Evolutionary conservation across 2,888 invertebrate species (phyloP).

Genomic region (Rhamphomyia laevipes): DNA sequence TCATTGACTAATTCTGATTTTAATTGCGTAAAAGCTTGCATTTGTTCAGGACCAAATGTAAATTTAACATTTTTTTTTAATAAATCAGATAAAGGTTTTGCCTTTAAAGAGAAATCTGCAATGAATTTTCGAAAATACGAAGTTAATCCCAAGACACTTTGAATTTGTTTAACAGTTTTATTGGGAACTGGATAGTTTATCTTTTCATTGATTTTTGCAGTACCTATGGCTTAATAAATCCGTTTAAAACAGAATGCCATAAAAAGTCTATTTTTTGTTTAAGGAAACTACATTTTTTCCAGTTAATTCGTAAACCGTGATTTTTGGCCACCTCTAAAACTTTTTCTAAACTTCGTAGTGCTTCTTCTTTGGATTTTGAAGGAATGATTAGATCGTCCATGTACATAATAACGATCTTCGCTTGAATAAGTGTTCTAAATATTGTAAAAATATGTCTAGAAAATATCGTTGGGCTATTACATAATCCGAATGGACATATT

Average conservation of each 20-base stretch:
- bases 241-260: background rate
- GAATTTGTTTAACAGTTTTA: slow-evolving; percentile 5
- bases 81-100: slow-evolving; percentile 4
- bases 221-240: background rate
- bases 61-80: slow-evolving; percentile 3
- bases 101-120: slow-evolving; percentile 4
- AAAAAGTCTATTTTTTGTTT: background rate
- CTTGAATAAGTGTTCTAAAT: background rate
- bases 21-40: no score
- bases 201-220: background rate
- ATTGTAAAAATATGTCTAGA: slow-evolving; percentile 9
- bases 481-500: slow-evolving; percentile 14
- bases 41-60: no score
- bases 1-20: no score
- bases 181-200: background rate
- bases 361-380: background rate
- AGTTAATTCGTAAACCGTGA: background rate
- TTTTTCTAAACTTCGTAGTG: background rate
- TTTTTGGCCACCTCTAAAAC: background rate
- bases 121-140: slow-evolving; percentile 8
- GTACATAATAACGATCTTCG: background rate
- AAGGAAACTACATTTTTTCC: background rate
- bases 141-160: slow-evolving; percentile 9
- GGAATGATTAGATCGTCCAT: slow-evolving; percentile 4
- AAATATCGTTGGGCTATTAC: slow-evolving; percentile 13